Evolutionary conservation across 2,797 vertebrate species (phyloP).

Genomic region (Schizopygopsis malacanthus): DNA sequence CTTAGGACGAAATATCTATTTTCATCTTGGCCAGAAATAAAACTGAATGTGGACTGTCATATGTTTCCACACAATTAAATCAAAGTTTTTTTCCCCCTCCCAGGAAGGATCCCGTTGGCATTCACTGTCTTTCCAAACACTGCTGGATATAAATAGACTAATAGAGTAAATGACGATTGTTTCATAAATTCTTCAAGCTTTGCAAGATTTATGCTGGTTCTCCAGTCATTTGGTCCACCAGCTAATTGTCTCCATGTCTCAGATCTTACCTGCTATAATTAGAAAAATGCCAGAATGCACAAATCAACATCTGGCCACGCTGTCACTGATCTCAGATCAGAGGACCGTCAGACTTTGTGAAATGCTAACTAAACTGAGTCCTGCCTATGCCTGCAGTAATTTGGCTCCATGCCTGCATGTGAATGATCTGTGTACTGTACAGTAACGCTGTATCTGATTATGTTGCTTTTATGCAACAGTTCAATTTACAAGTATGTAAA

Average conservation of each 20-base stretch:
- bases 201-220: constrained; percentile 10
- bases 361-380: constrained; percentile 21
- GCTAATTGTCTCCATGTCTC: constrained; percentile 14
- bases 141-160: constrained; percentile 29
- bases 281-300: constrained; percentile 28
- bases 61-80: background rate
- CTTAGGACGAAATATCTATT: background rate
- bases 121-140: constrained; percentile 5
- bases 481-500: background rate
- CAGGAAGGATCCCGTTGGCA: background rate
- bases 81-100: background rate
- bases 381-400: background rate
- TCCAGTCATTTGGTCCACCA: background rate
- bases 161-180: background rate
- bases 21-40: background rate
- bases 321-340: constrained; percentile 44
- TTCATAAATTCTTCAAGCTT: constrained; percentile 32
- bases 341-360: constrained; percentile 17
- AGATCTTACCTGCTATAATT: constrained; percentile 39
- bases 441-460: background rate
- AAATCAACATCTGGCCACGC: constrained; percentile 37
- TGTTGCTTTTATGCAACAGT: background rate
- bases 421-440: background rate
- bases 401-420: constrained; percentile 1
- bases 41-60: background rate